A percentile compares a stretch with the other conserved stretches of the same genome.
phyloP scores from a whole-genome alignment of 2,888 invertebrate genomes.

The Leucania comma region DNA sequence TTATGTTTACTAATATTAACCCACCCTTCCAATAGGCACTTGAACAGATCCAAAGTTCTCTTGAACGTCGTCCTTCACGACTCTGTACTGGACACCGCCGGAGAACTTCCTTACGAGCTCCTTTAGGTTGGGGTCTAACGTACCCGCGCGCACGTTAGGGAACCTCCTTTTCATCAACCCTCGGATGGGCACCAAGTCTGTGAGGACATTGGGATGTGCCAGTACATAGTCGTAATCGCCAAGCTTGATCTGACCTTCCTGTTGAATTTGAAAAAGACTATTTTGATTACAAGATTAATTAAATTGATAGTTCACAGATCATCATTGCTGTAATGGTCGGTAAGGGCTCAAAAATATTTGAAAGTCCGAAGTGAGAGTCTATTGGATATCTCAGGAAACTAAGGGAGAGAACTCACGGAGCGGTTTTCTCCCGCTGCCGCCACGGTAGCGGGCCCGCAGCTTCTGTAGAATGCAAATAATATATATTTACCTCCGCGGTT shows the following conservation, averaged over 20 bases:
- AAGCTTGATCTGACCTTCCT: conserved; percentile 92
- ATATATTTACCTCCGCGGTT: no score
- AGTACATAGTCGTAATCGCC: conserved; percentile 94
- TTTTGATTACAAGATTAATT: neutral
- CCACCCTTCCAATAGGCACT: conserved; percentile 93
- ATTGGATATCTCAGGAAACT: neutral
- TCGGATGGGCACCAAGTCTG: conserved; percentile 94
- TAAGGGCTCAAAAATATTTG: neutral
- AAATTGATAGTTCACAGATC: no score
- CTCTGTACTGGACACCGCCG: conserved; percentile 93
- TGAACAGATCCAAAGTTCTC: conserved; percentile 93
- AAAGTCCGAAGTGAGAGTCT: no score
- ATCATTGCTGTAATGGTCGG: neutral
- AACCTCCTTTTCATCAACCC: conserved; percentile 95
- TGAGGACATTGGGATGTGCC: conserved; percentile 95
- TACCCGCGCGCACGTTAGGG: conserved; percentile 93
- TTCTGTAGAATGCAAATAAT: no score
- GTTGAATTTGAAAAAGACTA: conserved; percentile 34
- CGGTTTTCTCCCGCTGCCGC: no score
- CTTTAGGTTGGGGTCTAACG: conserved; percentile 92
- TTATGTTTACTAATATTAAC: conserved; percentile 60
- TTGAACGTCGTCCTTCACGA: conserved; percentile 92
- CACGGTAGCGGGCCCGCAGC: no score
- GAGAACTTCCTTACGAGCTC: conserved; percentile 92
- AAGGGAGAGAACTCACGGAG: no score